Percentiles rank a stretch among this genome's conserved stretches.
Evolutionary conservation across 1,140 invertebrate genomes (phyloP).

Genomic region (Cardiocondyla obscurior): DNA sequence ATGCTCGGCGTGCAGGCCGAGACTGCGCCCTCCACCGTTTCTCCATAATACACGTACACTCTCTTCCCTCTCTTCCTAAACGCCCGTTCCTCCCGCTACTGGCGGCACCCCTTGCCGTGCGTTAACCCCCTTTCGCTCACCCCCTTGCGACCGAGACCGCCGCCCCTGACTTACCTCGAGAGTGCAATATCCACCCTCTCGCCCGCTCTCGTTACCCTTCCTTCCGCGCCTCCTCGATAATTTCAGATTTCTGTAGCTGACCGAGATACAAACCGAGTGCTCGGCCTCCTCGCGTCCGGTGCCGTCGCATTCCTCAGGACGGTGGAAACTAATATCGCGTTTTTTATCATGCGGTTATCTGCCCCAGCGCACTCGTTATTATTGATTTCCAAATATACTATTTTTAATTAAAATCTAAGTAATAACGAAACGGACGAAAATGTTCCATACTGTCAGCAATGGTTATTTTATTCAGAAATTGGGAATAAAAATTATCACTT

Average conservation of each 20-base stretch:
- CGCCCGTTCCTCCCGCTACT: slow-evolving; percentile 13
- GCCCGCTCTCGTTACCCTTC: slow-evolving; percentile 9
- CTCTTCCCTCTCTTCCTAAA: slow-evolving; percentile 47
- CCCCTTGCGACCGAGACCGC: slow-evolving; percentile 55
- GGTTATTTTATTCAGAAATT: neutral
- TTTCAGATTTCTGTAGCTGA: slow-evolving; percentile 67
- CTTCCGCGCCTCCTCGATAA: slow-evolving; percentile 57
- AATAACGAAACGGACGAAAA: neutral
- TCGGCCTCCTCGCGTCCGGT: neutral
- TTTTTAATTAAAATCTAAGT: neutral
- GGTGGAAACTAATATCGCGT: neutral
- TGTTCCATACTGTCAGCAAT: neutral
- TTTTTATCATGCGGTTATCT: neutral
- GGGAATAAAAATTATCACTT: neutral
- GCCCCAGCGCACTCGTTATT: neutral
- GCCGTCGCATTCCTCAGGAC: neutral
- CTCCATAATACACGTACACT: slow-evolving; percentile 69
- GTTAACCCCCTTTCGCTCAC: slow-evolving; percentile 56
- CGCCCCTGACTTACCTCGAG: slow-evolving; percentile 58
- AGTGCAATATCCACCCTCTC: slow-evolving; percentile 49
- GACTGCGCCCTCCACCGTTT: slow-evolving; percentile 78
- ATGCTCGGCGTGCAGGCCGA: slow-evolving; percentile 78
- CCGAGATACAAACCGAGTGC: slow-evolving; percentile 52
- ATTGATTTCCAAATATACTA: neutral
- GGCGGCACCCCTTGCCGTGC: neutral